Conservation (phyloP, 2,113 vertebrate genomes). For the Steatornis caripensis region DNA sequence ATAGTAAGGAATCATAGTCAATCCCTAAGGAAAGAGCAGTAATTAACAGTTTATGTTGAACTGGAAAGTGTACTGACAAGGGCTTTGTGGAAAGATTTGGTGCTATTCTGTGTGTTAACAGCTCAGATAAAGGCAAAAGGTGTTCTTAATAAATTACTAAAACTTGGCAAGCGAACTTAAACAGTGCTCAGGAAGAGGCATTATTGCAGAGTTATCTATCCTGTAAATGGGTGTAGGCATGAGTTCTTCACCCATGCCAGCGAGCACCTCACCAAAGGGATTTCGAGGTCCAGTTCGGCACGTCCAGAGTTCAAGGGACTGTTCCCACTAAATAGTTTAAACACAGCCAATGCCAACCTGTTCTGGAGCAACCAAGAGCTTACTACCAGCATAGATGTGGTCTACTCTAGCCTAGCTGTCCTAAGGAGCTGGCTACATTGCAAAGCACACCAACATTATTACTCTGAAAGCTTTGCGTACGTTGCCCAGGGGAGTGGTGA, state of each 20-base stretch:
- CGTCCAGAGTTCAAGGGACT: neutral
- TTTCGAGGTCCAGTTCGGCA: neutral
- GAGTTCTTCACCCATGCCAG: neutral
- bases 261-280: neutral
- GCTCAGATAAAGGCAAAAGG: neutral
- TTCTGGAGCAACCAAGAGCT: neutral
- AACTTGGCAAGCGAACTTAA: neutral
- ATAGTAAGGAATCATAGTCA: neutral
- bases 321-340: neutral
- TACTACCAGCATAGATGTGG: neutral
- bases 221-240: neutral
- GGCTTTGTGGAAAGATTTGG: neutral
- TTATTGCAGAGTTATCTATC: neutral
- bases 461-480: neutral
- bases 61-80: neutral
- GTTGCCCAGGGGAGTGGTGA: neutral
- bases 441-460: neutral
- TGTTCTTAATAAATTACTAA: neutral
- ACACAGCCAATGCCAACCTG: neutral
- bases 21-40: neutral
- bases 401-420: neutral
- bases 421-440: neutral
- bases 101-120: neutral
- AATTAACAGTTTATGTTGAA: neutral
- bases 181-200: neutral